These are phyloP conservation scores for Cephonodes hylas DNA, from an alignment of 2,888 invertebrate genomes.

Conservation along the genomic window DNA sequence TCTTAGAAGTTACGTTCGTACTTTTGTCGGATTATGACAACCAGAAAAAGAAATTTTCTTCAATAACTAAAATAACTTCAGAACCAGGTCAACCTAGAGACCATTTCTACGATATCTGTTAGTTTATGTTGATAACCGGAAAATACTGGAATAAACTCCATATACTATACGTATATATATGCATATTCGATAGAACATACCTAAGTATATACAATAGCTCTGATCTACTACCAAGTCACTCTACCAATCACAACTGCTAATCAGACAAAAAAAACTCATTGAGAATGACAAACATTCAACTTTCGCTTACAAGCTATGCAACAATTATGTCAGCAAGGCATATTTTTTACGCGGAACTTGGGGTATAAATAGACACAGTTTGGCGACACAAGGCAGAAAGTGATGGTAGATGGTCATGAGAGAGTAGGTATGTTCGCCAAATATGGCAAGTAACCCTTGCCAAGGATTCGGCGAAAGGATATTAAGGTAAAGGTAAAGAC, in stretches of 20 bases:
- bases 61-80: too few relatives aligned
- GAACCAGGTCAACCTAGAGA: too few relatives aligned
- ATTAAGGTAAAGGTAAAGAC: not conserved
- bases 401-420: slow-evolving; percentile 17
- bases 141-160: too few relatives aligned
- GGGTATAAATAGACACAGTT: slow-evolving; percentile 23
- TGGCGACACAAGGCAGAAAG: slow-evolving; percentile 15
- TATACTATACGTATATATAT: too few relatives aligned
- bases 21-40: too few relatives aligned
- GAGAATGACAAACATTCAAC: not conserved
- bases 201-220: too few relatives aligned
- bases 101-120: too few relatives aligned
- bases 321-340: not conserved
- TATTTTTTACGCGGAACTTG: slow-evolving; percentile 3
- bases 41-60: too few relatives aligned
- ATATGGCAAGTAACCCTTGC: slow-evolving; percentile 19
- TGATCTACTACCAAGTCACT: too few relatives aligned
- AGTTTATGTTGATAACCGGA: too few relatives aligned
- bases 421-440: slow-evolving; percentile 12
- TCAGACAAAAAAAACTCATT: not conserved
- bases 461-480: slow-evolving; percentile 26
- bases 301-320: not conserved
- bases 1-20: too few relatives aligned
- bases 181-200: too few relatives aligned
- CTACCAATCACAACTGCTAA: not conserved